phyloP scores from a whole-genome alignment of 2,888 invertebrate species.

The Sialis fuliginosa region DNA sequence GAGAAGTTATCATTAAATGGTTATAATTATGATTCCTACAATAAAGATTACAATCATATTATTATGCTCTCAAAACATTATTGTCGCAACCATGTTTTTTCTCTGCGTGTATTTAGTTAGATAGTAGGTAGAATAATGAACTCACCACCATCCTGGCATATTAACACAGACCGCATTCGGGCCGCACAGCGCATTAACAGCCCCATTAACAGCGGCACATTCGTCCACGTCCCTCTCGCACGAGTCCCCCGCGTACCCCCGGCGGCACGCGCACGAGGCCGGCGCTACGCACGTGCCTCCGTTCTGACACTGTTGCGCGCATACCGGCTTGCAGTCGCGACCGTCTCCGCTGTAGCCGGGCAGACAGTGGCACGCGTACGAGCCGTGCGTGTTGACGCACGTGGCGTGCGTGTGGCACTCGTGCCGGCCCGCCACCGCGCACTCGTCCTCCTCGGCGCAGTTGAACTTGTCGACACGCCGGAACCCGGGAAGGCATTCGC shows the following conservation, averaged over 20 bases:
- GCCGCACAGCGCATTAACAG: slow-evolving; percentile 52
- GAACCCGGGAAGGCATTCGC: slow-evolving; percentile 69
- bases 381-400: slow-evolving; percentile 68
- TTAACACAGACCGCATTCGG: slow-evolving; percentile 66
- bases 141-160: slow-evolving; percentile 70
- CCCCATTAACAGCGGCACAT: slow-evolving; percentile 49
- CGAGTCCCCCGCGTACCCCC: slow-evolving; percentile 63
- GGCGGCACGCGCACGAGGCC: slow-evolving; percentile 59
- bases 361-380: slow-evolving; percentile 57
- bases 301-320: slow-evolving; percentile 64
- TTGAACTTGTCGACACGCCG: slow-evolving; percentile 59
- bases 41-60: no score
- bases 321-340: slow-evolving; percentile 58
- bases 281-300: slow-evolving; percentile 67
- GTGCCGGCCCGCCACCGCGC: slow-evolving; percentile 47
- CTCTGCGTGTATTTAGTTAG: no score
- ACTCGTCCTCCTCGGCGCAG: slow-evolving; percentile 68
- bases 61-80: no score
- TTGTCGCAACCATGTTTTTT: no score
- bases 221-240: slow-evolving; percentile 82
- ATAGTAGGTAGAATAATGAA: no score
- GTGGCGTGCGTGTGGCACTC: slow-evolving; percentile 57
- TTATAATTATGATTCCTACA: no score
- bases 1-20: no score
- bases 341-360: slow-evolving; percentile 64